Evolutionary conservation across 2,113 vertebrate species (phyloP).

Genomic region (Cebus imitator): DNA sequence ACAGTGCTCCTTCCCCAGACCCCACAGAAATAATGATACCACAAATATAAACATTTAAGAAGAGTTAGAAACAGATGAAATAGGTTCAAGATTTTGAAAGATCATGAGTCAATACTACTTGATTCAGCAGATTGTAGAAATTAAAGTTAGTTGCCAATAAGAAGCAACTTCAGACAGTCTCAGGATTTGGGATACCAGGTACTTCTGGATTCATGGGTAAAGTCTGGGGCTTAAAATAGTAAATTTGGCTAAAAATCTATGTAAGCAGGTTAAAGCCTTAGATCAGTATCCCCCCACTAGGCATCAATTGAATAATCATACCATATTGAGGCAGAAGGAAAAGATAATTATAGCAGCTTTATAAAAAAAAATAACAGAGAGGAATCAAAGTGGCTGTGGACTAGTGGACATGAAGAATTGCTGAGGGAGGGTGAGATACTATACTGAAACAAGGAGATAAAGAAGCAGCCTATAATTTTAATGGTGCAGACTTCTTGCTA

Average conservation of each 20-base stretch:
- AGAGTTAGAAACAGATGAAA: neutral
- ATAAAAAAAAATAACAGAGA: neutral
- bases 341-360: neutral
- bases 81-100: slow-evolving; percentile 8
- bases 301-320: neutral
- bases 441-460: neutral
- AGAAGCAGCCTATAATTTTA: neutral
- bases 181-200: neutral
- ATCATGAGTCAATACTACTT: neutral
- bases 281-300: neutral
- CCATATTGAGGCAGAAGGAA: neutral
- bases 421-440: neutral
- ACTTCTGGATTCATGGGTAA: neutral
- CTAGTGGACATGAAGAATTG: neutral
- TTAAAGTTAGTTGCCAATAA: neutral
- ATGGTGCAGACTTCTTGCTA: neutral
- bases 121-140: neutral
- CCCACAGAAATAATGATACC: neutral
- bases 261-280: neutral
- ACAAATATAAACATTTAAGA: neutral
- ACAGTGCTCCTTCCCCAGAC: neutral
- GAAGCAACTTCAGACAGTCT: neutral
- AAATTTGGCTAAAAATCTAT: neutral
- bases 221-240: neutral
- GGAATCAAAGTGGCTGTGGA: neutral